These are phyloP conservation scores for Apodemus sylvaticus DNA, from an alignment of 2,113 vertebrate species.

Conservation along the genomic window DNA sequence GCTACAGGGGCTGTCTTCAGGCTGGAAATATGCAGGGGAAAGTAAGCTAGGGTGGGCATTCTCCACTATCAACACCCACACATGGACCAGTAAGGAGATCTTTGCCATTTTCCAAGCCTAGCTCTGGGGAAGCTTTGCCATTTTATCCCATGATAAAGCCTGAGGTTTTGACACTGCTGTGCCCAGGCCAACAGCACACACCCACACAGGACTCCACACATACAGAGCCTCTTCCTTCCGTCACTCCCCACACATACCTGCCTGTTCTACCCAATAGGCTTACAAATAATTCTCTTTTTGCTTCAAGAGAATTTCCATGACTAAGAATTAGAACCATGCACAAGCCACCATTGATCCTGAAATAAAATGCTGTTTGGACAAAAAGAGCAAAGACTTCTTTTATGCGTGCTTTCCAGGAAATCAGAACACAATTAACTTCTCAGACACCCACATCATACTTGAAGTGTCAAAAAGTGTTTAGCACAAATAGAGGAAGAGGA, in stretches of 20 bases:
- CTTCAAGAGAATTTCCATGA: conserved; percentile 53
- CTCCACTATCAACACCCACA: background rate
- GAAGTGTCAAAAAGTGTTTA: conserved; percentile 52
- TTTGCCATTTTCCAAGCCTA: background rate
- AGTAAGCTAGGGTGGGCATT: background rate
- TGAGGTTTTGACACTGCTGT: background rate
- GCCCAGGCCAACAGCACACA: background rate
- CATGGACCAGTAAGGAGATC: background rate
- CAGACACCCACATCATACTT: conserved; percentile 45
- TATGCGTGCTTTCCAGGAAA: conserved; percentile 73
- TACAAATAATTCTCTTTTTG: conserved; percentile 63
- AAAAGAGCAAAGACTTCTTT: conserved; percentile 68
- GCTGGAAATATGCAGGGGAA: background rate
- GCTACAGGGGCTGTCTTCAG: background rate
- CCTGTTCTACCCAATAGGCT: background rate
- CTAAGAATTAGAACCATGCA: conserved; percentile 69
- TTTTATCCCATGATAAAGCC: background rate
- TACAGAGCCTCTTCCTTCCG: background rate
- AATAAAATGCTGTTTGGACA: conserved; percentile 67
- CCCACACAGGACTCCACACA: background rate
- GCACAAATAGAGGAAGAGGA: background rate
- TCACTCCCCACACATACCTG: background rate
- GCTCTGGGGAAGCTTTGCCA: background rate
- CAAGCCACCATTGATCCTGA: conserved; percentile 61
- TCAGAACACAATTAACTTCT: conserved; percentile 70